Base-by-base conservation (phyloP, 2,888 invertebrate genomes). In the Dendrolimus houi region DNA sequence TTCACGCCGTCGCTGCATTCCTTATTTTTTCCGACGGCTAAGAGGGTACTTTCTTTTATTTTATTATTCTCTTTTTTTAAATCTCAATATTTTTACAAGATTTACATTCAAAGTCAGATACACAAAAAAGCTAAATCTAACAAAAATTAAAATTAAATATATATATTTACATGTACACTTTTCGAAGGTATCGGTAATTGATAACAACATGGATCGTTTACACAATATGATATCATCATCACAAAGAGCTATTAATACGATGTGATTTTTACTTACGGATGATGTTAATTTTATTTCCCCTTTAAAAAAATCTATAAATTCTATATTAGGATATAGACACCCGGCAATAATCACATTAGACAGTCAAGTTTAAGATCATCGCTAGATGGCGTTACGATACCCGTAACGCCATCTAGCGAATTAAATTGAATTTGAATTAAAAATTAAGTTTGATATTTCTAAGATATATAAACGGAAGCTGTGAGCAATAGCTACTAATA, bases 1-100 rank as follows among this genome's bases (percentile, higher is more conserved):
- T 83, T 85, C 86, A 74, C 69, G 69, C 72, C 75, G 76, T 74
- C 72, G 68, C 63, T 62, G 56, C 60, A 61, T 62, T 61, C 60
- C 64, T 61, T 68, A 56, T 69, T 59, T 75, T 70, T 66, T 73
- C 63, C 71, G 74, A 70, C 64, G 69, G 66, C 71, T 66, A 64
- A 60, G 58, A 59, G 59, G 58, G 59, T 59, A 59, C 62, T 60
- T 57, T 58, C 47, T 59, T 57, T 65, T 59, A 54, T 62, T 64
- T 69, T 66, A 69, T 65, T 64, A 62, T 59, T 57, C 52, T 42
- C 9, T 55, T 52, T 56, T 58, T 58, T 57, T 53, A 55, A 58
- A 59, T 29, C 59, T 61, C 63, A 59, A 62, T 55, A 57, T 67
- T 68, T 66, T 70, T 69, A 63, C 67, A 62, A 65, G 60, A 59